Evolutionary conservation across 1,140 invertebrate genomes (phyloP), one percentile per base, ranked within the genome.

Genomic region (Leptopilina boulardi): DNA sequence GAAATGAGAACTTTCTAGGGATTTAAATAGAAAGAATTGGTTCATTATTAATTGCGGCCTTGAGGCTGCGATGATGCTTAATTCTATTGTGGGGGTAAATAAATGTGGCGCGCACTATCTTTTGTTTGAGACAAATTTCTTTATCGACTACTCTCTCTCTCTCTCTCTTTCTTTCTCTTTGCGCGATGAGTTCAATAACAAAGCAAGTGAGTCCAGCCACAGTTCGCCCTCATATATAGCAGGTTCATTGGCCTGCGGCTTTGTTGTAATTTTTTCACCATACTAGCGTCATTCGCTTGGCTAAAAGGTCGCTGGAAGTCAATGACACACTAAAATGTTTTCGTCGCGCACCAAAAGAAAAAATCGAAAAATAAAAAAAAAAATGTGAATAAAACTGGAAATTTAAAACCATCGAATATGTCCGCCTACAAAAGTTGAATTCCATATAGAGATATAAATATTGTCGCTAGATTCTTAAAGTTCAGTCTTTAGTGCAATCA

Each of bases 231-330:
- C 59, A 26, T n/a, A n/a, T n/a, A n/a, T 66, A 30, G 23, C 26
- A 66, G 21, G 59, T 66, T 66, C 59, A 66, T 30, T 66, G 59
- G 59, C 59, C 59, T 66, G n/a, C n/a, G 59, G 23, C 21, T 66
- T 66, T 66, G 59, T 66, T 66, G 59, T 66, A 26, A 66, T 66
- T 66, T 66, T 66, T 66, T 66, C 56, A 30, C 56, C 56, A 23
- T 59, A 23, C 21, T 59, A 21, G 54, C 47, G 47, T 51, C 47
- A 51, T 51, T 51, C 47, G 47, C 47, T 51, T 51, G 15, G 15
- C 34, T 38, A 18, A 51, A 51, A 51, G 47, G 47, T 51, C 47
- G 54, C 19, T 59, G 21, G 51, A 23, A 59, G 54, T 23, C 54
- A 59, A 23, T 23, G 54, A 59, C 54, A 59, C 18, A 59, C 54